Conservation (phyloP, 2,797 vertebrate species). For the Hydrophis major region DNA sequence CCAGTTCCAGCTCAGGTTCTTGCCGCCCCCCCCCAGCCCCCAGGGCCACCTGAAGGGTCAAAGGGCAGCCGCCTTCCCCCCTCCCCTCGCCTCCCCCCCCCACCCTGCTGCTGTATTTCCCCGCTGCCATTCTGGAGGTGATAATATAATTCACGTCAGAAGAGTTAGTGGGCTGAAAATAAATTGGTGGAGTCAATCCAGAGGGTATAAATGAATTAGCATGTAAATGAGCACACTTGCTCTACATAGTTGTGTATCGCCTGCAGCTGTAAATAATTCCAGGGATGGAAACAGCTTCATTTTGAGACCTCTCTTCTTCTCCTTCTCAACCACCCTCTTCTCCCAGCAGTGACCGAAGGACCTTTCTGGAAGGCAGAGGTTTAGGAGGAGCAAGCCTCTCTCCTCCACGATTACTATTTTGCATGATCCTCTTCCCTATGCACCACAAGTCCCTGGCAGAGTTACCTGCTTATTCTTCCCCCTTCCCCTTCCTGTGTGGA, state of each 20-base stretch:
- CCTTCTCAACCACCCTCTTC: conserved; percentile 6
- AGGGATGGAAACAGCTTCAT: conserved; percentile 75
- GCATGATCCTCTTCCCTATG: background rate
- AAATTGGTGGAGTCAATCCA: conserved; percentile 90
- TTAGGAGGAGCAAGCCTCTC: rapidly evolving
- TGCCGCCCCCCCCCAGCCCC: background rate
- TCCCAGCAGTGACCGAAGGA: conserved; percentile 32
- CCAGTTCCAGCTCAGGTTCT: conserved; percentile 30
- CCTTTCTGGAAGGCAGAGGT: conserved; percentile 32
- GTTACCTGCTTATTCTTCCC: conserved; percentile 21
- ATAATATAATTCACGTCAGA: conserved; percentile 74
- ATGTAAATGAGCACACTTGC: conserved; percentile 99
- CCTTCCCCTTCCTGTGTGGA: background rate
- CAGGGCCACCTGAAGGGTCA: conserved; percentile 60
- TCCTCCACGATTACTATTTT: background rate
- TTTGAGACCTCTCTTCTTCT: conserved; percentile 50
- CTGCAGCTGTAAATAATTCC: conserved; percentile 86
- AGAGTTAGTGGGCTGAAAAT: conserved; percentile 86
- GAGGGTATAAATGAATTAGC: conserved; percentile 98
- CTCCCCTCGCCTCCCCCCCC: too few species aligned
- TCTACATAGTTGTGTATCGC: conserved; percentile 94
- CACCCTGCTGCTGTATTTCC: conserved; percentile 56
- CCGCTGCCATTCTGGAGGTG: conserved; percentile 66
- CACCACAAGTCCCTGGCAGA: conserved; percentile 47
- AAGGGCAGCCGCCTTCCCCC: background rate